These are phyloP conservation scores for Acanthopleura granulata DNA, from an alignment of 2,888 invertebrate genomes.

Conservation along the genomic window DNA sequence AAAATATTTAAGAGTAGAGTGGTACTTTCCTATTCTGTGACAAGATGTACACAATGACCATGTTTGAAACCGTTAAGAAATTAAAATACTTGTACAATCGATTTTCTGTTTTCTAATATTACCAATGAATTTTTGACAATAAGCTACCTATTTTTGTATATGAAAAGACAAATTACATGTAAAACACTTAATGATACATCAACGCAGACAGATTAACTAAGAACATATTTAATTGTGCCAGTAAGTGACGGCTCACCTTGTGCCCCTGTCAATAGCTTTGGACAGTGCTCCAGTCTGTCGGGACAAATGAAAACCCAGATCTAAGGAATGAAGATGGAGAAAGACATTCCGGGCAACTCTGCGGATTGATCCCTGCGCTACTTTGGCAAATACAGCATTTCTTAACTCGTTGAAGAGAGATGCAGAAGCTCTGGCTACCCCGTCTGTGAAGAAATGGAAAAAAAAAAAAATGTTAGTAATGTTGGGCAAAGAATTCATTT, in stretches of 20 bases:
- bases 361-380: slow-evolving; percentile 96
- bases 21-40: too few relatives aligned
- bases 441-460: slow-evolving; percentile 78
- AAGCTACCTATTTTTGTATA: too few relatives aligned
- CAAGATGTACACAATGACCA: too few relatives aligned
- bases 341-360: slow-evolving; percentile 96
- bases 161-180: too few relatives aligned
- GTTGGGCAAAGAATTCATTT: too few relatives aligned
- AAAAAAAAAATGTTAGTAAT: neutral
- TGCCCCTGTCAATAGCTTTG: slow-evolving; percentile 79
- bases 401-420: slow-evolving; percentile 95
- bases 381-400: slow-evolving; percentile 97
- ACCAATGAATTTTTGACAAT: too few relatives aligned
- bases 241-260: slow-evolving; percentile 56
- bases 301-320: slow-evolving; percentile 92
- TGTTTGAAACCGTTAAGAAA: too few relatives aligned
- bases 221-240: neutral
- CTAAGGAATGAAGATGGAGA: slow-evolving; percentile 92
- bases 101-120: too few relatives aligned
- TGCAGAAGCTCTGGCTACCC: slow-evolving; percentile 89
- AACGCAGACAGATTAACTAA: too few relatives aligned
- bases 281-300: slow-evolving; percentile 96
- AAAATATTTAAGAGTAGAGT: too few relatives aligned
- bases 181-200: too few relatives aligned
- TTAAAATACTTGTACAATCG: too few relatives aligned